Base-by-base conservation (phyloP, 2,113 vertebrate species). In the Coryphaenoides rupestris region DNA sequence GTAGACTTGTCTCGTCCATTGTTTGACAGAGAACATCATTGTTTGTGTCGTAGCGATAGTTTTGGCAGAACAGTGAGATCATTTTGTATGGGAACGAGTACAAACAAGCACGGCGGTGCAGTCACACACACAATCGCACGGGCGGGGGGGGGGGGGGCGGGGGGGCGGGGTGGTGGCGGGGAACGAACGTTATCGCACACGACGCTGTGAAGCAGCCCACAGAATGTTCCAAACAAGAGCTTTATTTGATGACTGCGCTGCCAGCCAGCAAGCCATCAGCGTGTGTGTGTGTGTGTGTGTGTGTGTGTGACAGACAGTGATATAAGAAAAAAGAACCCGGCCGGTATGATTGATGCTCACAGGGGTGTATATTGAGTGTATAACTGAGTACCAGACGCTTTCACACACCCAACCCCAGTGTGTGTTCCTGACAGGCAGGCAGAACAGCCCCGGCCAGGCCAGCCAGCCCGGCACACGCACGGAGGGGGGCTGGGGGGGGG, bases 31-130 rank as follows among this genome's bases (percentile, higher is more conserved):
- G 65, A n/a, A n/a, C n/a, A n/a, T n/a, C 81, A 89, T 81, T 87
- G 87, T 87, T 79, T 81, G 74, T 82, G 70, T 82, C 59, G 77
- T 61, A 79, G 61, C 78, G 77, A 80, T 75, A 69, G 69, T 60
- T 86, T 84, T 89, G 86, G 87, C 83, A 85, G 68, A 66, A 23
- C 53, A 73, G 63, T 63, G 65, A 73, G 78, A 83, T 23, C 74
- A 70, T 75, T n/a, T 75, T 84, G 78, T 77, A 75, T 69, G 59
- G 45, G 46, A 84, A 89, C 86, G 76, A 73, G 87, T 90, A 87
- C 40, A 65, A 85, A 89, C 86, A 89, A 83, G 87, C 77, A n/a
- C n/a, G n/a, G n/a, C n/a, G n/a, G 81, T 69, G 72, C 63, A 75
- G 66, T 77, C 79, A 87, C n/a, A n/a, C n/a, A n/a, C n/a, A n/a